These are phyloP conservation scores for Gymnocephalus cernua DNA, from an alignment of 2,113 vertebrate species.

Conservation along the genomic window DNA sequence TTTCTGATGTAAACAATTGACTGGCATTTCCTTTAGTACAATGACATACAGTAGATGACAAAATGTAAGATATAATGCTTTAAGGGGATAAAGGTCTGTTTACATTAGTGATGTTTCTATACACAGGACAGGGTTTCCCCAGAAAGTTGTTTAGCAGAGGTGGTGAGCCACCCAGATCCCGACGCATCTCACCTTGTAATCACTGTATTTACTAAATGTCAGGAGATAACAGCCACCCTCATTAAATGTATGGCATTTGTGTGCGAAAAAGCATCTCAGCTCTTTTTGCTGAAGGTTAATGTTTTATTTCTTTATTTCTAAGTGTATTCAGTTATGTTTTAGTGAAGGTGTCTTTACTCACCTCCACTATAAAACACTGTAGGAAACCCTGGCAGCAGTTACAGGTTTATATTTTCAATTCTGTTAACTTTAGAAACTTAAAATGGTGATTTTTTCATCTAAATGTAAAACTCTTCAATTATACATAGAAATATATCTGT, in stretches of 20 bases:
- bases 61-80: neutral
- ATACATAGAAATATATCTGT: neutral
- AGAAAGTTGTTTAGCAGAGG: neutral
- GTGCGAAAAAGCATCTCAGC: neutral
- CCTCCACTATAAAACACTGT: neutral
- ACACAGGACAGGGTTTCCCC: neutral
- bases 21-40: neutral
- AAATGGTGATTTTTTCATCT: neutral
- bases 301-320: neutral
- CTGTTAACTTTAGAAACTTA: neutral
- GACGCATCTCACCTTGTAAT: neutral
- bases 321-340: neutral
- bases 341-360: neutral
- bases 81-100: neutral
- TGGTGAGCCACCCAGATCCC: neutral
- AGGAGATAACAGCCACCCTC: neutral
- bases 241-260: neutral
- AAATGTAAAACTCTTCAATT: neutral
- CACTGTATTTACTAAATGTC: neutral
- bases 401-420: slow-evolving; percentile 6
- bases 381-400: neutral
- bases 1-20: neutral
- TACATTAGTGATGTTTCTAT: neutral
- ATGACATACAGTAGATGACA: neutral
- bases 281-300: neutral